Percentiles rank a stretch among this genome's conserved stretches.
Conservation (phyloP, 2,888 invertebrate genomes). For the Carcina quercana region DNA sequence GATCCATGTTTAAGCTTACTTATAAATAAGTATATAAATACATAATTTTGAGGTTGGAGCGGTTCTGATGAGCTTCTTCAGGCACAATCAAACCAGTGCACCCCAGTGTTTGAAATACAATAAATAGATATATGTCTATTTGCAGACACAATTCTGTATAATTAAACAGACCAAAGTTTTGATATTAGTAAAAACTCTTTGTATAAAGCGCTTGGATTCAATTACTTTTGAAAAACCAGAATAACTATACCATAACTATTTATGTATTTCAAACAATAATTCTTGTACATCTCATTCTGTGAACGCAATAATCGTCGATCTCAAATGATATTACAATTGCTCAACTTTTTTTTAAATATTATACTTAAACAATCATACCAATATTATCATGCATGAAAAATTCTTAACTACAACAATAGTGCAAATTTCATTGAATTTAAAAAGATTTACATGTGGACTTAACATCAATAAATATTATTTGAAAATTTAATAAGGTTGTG, state of each 20-base stretch:
- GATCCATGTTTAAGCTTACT: constrained; percentile 53
- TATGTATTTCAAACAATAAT: constrained; percentile 56
- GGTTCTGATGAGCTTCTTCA: constrained; percentile 68
- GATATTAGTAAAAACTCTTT: too few relatives aligned
- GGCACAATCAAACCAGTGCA: constrained; percentile 71
- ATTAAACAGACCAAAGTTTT: too few relatives aligned
- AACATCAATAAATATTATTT: too few relatives aligned
- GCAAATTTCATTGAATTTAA: constrained; percentile 13
- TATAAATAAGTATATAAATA: constrained; percentile 26
- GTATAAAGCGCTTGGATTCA: too few relatives aligned
- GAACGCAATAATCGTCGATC: constrained; percentile 41
- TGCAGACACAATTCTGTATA: too few relatives aligned
- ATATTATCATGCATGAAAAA: constrained; percentile 18
- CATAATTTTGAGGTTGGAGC: constrained; percentile 73
- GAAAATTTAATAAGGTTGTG: too few relatives aligned
- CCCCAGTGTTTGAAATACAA: constrained; percentile 64
- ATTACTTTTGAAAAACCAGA: too few relatives aligned
- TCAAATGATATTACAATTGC: constrained; percentile 49
- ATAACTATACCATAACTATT: too few relatives aligned
- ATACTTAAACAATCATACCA: constrained; percentile 18
- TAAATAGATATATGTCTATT: constrained; percentile 39
- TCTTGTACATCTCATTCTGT: constrained; percentile 45
- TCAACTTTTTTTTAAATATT: constrained; percentile 22
- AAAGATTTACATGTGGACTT: too few relatives aligned
- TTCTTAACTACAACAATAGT: constrained; percentile 29